These are phyloP conservation scores for Brachypalpus laphriformis DNA, from an alignment of 2,888 invertebrate genomes.

Conservation along the genomic window DNA sequence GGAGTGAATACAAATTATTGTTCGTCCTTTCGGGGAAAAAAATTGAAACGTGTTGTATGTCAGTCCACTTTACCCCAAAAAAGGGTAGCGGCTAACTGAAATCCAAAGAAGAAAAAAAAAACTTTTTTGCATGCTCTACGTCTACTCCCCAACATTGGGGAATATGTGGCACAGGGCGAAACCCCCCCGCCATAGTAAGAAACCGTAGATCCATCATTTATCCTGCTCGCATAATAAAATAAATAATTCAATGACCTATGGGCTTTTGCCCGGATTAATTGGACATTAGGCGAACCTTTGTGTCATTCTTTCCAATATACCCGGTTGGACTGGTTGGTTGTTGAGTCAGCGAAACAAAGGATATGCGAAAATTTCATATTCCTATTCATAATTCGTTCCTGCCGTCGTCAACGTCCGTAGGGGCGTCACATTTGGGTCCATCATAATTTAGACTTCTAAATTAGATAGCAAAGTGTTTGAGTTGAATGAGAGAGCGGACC, in stretches of 20 bases:
- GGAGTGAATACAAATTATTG: constrained; percentile 28
- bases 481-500: constrained; percentile 27
- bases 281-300: constrained; percentile 55
- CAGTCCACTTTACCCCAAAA: not conserved
- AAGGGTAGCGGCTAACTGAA: constrained; percentile 16
- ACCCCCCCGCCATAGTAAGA: constrained; percentile 23
- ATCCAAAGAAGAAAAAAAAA: not conserved
- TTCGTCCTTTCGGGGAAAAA: constrained; percentile 11
- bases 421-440: constrained; percentile 35
- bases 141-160: constrained; percentile 1
- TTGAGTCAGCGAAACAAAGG: constrained; percentile 46
- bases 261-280: constrained; percentile 60
- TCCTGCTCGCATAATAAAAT: constrained; percentile 51
- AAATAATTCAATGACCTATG: constrained; percentile 62
- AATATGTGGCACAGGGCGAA: constrained; percentile 11
- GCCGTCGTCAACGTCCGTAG: not conserved
- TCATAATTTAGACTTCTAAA: constrained; percentile 60
- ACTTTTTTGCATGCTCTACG: constrained; percentile 5
- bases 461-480: constrained; percentile 56
- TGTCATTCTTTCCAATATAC: constrained; percentile 46
- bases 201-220: constrained; percentile 44
- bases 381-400: constrained; percentile 47
- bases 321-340: not conserved
- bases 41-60: constrained; percentile 32
- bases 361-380: constrained; percentile 43